Evolutionary conservation across 2,888 invertebrate genomes (phyloP).

Genomic region (Diarsia brunnea): DNA sequence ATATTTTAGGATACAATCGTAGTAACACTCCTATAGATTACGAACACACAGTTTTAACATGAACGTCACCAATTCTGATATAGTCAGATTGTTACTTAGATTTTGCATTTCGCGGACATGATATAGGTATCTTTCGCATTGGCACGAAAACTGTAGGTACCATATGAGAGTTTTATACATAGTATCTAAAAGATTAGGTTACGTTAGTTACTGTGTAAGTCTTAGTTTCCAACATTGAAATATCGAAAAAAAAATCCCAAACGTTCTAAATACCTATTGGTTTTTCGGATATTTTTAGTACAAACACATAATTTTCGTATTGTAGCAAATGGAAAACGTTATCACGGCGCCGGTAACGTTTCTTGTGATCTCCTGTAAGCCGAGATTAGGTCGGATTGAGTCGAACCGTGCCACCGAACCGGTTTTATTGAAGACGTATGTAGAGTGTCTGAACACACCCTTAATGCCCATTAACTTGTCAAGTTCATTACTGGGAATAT

Average conservation of each 20-base stretch:
- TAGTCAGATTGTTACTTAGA: background rate
- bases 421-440: conserved; percentile 75
- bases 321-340: conserved; percentile 80
- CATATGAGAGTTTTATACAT: too few relatives aligned
- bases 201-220: background rate
- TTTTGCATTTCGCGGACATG: too few relatives aligned
- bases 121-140: background rate
- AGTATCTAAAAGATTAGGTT: background rate
- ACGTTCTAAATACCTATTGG: background rate
- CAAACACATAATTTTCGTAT: conserved; percentile 61
- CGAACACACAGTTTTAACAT: background rate
- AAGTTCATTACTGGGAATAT: conserved; percentile 65
- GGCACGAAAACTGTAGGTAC: too few relatives aligned
- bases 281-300: conserved; percentile 25
- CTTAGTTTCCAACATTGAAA: background rate
- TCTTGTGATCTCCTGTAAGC: conserved; percentile 85
- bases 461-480: conserved; percentile 73
- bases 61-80: background rate
- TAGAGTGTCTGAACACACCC: conserved; percentile 68
- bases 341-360: conserved; percentile 82
- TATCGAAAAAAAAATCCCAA: background rate
- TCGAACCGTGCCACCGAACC: conserved; percentile 74
- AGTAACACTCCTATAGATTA: background rate
- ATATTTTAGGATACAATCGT: conserved; percentile 3
- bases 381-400: conserved; percentile 85